Evolutionary conservation across 2,113 vertebrate genomes (phyloP).

Genomic region (Varanus komodoensis): DNA sequence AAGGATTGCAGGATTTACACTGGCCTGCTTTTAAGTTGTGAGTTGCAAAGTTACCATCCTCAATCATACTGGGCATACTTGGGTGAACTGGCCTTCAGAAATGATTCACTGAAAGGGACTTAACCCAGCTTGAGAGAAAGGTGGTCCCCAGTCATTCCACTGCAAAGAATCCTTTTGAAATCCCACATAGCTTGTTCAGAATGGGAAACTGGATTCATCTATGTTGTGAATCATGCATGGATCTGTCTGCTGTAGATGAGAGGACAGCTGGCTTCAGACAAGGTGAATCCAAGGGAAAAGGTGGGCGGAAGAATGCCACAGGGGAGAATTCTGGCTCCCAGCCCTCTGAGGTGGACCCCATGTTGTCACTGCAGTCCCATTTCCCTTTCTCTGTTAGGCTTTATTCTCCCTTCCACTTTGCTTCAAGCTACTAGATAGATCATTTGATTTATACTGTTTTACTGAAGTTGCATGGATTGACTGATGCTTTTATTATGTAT

Average conservation of each 20-base stretch:
- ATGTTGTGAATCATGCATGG: constrained; percentile 11
- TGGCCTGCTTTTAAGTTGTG: constrained; percentile 31
- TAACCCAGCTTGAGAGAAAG: neutral
- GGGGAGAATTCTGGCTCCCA: neutral
- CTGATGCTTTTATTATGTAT: neutral
- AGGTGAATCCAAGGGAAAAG: neutral
- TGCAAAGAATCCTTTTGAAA: constrained; percentile 31
- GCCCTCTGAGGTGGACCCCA: neutral
- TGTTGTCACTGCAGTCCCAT: neutral
- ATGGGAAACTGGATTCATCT: constrained; percentile 16
- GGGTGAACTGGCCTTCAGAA: constrained; percentile 38
- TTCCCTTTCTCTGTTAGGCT: neutral
- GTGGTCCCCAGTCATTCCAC: neutral
- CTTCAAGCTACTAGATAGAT: neutral
- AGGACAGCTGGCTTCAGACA: constrained; percentile 1
- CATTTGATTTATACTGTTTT: neutral
- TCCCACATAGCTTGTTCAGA: constrained; percentile 33
- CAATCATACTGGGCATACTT: neutral
- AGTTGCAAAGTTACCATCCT: constrained; percentile 29
- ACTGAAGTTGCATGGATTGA: neutral
- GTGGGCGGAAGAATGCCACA: neutral
- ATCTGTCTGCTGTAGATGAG: neutral
- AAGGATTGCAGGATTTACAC: neutral
- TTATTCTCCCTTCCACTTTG: neutral
- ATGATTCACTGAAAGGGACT: constrained; percentile 28